Base-by-base conservation (phyloP, 1,140 invertebrate genomes). In the Lordiphosa clarofinis region DNA sequence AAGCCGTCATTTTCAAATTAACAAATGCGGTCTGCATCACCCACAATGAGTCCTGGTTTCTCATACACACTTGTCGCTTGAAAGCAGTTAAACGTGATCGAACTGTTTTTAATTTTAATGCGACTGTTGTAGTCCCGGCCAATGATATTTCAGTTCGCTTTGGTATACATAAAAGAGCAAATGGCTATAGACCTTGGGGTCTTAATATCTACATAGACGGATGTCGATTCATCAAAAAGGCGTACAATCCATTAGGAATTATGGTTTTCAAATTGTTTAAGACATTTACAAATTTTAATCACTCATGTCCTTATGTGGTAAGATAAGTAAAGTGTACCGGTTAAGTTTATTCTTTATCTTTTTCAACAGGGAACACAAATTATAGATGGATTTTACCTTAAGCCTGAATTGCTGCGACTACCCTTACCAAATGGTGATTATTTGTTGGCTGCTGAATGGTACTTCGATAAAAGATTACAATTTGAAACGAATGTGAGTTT, bases 21-120 rank as follows among this genome's bases (percentile, higher is more conserved):
- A 31, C 43, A 13, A 46, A 46, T 33, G 11, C 31, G 4, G 24
- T 33, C 0, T 46, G 43, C 10, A 12, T 28, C 0, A 5, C 28
- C 7, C 24, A 11, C 13, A 31, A 46, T 8, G 24, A 7, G 6
- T 46, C 28, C 2, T 46, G 24, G 43, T 2, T 46, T 31, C 11
- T 31, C 9, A 4, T 46, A 1, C n/a, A 46, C 9, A 24, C 33
- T 12, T 46, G 43, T 9, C 24, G 24, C 31, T 9, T 46, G 10
- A 46, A 46, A 31, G 43, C 43, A 5, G 24, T 46, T 11, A 46
- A 33, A 33, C 43, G 43, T 8, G 31, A 46, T 46, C 43, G 31
- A 11, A 33, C 13, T 4, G 24, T 28, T 0, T 11, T 46, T 0
- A 46, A 46, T 46, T 46, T 46, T 13, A 46, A 46, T 46, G 43